Evolutionary conservation across 1,140 invertebrate species (phyloP).

Genomic region (Megathymus violae): DNA sequence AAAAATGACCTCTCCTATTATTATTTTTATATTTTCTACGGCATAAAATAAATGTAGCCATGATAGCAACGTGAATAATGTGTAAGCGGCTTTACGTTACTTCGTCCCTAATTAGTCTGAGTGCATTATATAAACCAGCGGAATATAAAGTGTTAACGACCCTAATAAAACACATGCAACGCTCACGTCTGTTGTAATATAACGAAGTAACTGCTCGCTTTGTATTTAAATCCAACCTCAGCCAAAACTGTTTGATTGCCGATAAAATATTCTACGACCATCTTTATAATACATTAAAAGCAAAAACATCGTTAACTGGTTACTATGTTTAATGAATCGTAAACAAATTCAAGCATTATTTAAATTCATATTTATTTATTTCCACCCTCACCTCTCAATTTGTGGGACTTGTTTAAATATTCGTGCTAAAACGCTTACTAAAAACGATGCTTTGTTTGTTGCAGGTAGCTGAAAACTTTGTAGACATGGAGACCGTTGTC

Average conservation of each 20-base stretch:
- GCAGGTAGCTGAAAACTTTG: conserved; percentile 62
- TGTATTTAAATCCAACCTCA: conserved; percentile 11
- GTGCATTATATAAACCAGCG: conserved; percentile 10
- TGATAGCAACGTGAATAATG: not conserved
- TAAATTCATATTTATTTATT: not conserved
- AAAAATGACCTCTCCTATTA: too few species aligned
- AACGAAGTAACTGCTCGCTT: too few species aligned
- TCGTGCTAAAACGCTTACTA: not conserved
- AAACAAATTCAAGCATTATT: conserved; percentile 6
- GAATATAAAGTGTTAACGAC: conserved; percentile 29
- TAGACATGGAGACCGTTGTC: conserved; percentile 70
- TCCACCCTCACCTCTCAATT: not conserved
- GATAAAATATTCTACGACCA: conserved; percentile 13
- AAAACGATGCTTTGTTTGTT: conserved; percentile 57
- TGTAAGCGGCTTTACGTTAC: conserved; percentile 5
- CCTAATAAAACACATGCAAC: conserved; percentile 19
- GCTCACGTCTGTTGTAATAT: conserved; percentile 7
- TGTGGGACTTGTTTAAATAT: not conserved
- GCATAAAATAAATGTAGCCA: not conserved
- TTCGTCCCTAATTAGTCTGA: conserved; percentile 21
- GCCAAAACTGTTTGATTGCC: conserved; percentile 13
- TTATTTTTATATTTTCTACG: not conserved
- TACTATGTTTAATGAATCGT: conserved; percentile 20
- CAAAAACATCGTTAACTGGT: not conserved
- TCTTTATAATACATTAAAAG: conserved; percentile 20